Conservation (phyloP, 1,140 invertebrate species). For the Triops longicaudatus region DNA sequence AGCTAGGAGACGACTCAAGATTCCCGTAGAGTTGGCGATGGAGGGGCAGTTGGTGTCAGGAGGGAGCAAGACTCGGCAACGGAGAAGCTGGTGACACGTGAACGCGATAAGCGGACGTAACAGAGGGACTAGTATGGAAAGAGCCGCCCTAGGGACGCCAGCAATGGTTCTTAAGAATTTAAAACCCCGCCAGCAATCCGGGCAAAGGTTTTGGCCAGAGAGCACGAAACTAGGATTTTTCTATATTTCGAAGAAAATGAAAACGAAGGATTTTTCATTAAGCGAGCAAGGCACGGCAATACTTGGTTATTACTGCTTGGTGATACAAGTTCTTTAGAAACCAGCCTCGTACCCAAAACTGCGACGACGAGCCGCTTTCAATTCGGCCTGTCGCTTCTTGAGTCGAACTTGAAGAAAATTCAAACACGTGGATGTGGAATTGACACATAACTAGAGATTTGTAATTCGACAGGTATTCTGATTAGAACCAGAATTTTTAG, state of each 20-base stretch:
- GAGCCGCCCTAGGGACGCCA: background rate
- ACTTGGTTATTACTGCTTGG: no score
- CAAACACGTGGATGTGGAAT: no score
- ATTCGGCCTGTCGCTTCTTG: no score
- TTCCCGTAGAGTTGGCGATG: background rate
- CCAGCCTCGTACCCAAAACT: background rate
- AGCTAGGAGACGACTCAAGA: background rate
- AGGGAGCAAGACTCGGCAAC: background rate
- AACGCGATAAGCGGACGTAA: conserved; percentile 5
- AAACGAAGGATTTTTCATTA: background rate
- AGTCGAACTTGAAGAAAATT: no score
- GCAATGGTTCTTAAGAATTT: background rate
- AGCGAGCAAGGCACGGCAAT: background rate
- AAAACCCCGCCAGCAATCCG: background rate
- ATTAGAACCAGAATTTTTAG: no score
- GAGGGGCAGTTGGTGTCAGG: background rate
- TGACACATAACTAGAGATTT: no score
- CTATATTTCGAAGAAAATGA: background rate
- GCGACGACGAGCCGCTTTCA: background rate
- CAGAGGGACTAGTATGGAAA: background rate
- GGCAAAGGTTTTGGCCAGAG: background rate
- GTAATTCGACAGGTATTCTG: no score
- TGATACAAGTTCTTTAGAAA: no score
- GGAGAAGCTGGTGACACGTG: background rate
- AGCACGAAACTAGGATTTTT: background rate